Evolutionary conservation across 2,888 invertebrate species (phyloP).

Genomic region (Syrphus vitripennis): DNA sequence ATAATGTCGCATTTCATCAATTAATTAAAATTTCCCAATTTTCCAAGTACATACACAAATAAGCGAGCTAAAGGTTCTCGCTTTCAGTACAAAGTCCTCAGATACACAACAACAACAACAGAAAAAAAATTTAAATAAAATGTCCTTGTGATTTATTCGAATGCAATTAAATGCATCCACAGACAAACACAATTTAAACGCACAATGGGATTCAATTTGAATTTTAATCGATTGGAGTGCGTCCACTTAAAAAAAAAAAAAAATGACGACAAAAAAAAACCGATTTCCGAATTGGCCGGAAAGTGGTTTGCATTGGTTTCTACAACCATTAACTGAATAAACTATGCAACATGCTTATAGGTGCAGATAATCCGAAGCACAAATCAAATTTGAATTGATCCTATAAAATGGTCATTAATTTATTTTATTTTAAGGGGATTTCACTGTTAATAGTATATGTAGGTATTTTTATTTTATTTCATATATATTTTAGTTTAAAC

Average conservation of each 20-base stretch:
- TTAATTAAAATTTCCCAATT: constrained; percentile 54
- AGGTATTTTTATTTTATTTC: not conserved
- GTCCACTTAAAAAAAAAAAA: constrained; percentile 8
- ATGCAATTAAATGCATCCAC: constrained; percentile 66
- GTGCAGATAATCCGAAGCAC: constrained; percentile 50
- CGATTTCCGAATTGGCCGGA: constrained; percentile 9
- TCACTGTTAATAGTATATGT: constrained; percentile 28
- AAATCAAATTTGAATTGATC: constrained; percentile 63
- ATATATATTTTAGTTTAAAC: constrained; percentile 6
- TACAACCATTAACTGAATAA: constrained; percentile 55
- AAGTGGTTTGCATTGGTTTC: constrained; percentile 41
- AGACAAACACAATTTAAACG: constrained; percentile 54
- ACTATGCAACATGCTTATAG: constrained; percentile 6
- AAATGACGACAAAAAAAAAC: not conserved
- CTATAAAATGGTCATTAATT: constrained; percentile 57
- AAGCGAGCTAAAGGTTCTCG: not conserved
- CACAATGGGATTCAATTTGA: constrained; percentile 68
- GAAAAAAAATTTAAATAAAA: constrained; percentile 18
- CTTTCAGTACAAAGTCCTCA: not conserved
- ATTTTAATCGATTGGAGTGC: constrained; percentile 61
- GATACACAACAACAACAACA: not conserved
- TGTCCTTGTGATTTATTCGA: constrained; percentile 58
- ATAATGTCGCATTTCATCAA: constrained; percentile 65
- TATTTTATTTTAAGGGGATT: constrained; percentile 52
- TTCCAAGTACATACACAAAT: not conserved